Base-by-base conservation (phyloP, 1,140 invertebrate species). In the Orussus abietinus region DNA sequence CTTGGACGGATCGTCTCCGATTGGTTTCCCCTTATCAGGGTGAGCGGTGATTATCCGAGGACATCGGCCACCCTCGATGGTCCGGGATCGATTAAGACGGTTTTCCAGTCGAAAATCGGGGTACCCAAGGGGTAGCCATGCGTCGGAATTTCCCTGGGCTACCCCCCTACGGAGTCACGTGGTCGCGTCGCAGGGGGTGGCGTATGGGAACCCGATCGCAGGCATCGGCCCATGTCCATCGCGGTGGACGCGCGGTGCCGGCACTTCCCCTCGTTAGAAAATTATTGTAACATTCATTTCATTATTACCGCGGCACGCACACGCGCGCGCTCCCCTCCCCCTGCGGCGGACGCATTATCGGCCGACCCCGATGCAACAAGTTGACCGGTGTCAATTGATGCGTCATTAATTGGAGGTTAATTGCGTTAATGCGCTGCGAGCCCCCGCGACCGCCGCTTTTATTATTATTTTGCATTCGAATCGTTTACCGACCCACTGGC, bases 321-420 rank as follows among this genome's bases (percentile, higher is more conserved):
- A 41, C 29, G 28, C 39, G 34, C 31, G 30, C 39, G 40, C 46
- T 17, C 17, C 25, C 39, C 33, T 50, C 12, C 42, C 48, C 43
- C 42, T 56, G 56, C 56, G 61, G 58, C 62, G 49, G 50, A 59
- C 62, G 64, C 62, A 66, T 66, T 69, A 69, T 67, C 64, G 59
- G 53, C 50, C 45, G 49, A 55, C 47, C 50, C 49, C 53, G 60
- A 51, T 57, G 66, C 66, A 69, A 69, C 66, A 69, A 69, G 66
- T 69, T 68, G 66, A 62, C 59, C 64, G 58, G 57, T 69, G 62
- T 67, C 67, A 73, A 70, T 71, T 72, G 67, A 69, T 69, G 66
- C 55, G 66, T 71, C 72, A 73, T 73, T 70, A 73, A 69, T 72
- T 66, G 64, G 58, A 57, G 61, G 68, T 73, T 70, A 73, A 73